phyloP scores from a whole-genome alignment of 2,888 invertebrate genomes.

The Caenorhabditis sinica region DNA sequence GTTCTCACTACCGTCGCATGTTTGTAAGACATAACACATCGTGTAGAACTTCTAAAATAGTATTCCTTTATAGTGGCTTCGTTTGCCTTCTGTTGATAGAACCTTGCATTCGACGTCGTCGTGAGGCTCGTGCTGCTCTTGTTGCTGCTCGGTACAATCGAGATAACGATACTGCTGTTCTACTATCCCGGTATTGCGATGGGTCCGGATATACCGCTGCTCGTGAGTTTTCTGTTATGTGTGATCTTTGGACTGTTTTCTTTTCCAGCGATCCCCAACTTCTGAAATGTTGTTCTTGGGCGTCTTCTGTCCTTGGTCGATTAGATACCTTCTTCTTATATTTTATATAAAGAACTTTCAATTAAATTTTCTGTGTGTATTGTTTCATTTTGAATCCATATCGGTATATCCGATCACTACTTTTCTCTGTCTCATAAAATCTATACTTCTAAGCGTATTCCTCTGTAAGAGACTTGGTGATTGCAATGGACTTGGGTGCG shows the following conservation, averaged over 20 bases:
- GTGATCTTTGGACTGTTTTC: no score
- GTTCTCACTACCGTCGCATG: not conserved
- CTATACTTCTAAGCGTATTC: not conserved
- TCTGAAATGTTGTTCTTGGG: no score
- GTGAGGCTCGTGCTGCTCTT: constrained; percentile 1
- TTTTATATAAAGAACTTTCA: no score
- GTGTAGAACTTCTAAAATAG: not conserved
- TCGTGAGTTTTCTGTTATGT: not conserved
- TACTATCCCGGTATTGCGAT: not conserved
- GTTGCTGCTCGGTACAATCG: constrained; percentile 47
- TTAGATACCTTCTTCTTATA: no score
- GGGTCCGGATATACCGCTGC: not conserved
- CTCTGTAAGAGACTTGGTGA: not conserved
- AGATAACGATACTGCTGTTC: constrained; percentile 33
- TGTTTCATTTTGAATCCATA: no score
- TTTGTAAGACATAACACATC: not conserved
- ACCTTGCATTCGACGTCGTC: constrained; percentile 33
- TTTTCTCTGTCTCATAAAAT: not conserved
- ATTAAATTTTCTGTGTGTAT: no score
- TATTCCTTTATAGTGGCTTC: constrained; percentile 16
- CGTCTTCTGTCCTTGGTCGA: no score
- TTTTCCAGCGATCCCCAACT: no score
- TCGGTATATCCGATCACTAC: not conserved
- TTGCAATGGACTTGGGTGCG: constrained; percentile 6
- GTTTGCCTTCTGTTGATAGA: constrained; percentile 21